Evolutionary conservation across 2,113 vertebrate species (phyloP).

Genomic region (Zapus hudsonius): DNA sequence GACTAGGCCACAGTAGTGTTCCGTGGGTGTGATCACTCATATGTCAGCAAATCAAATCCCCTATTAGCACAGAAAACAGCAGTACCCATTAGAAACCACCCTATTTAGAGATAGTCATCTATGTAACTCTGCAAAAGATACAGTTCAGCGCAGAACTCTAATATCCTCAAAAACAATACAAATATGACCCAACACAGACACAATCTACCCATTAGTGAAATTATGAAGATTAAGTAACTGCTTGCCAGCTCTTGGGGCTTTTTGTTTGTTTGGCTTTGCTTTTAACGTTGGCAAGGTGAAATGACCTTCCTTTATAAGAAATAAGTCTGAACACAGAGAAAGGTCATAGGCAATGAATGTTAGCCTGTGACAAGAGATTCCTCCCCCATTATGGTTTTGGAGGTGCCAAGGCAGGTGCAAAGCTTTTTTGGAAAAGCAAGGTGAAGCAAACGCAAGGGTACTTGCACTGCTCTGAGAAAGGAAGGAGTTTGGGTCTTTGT

Average conservation of each 20-base stretch:
- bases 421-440: slow-evolving; percentile 14
- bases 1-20: neutral
- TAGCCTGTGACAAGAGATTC: slow-evolving; percentile 41
- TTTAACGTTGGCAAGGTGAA: slow-evolving; percentile 73
- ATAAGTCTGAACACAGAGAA: slow-evolving; percentile 58
- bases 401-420: neutral
- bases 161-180: slow-evolving; percentile 29
- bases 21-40: neutral
- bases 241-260: slow-evolving; percentile 48
- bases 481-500: slow-evolving; percentile 29
- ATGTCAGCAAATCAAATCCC: neutral
- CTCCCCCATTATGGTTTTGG: slow-evolving; percentile 33
- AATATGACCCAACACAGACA: slow-evolving; percentile 24
- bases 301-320: slow-evolving; percentile 58
- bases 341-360: slow-evolving; percentile 68
- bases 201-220: slow-evolving; percentile 44
- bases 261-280: slow-evolving; percentile 45
- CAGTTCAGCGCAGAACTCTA: neutral
- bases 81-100: neutral
- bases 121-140: neutral
- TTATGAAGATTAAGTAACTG: slow-evolving; percentile 53
- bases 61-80: neutral
- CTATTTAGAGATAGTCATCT: neutral
- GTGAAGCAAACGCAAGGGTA: slow-evolving; percentile 42
- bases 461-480: slow-evolving; percentile 14